Evolutionary conservation across 2,797 vertebrate species (phyloP).

Genomic region (Pipistrellus nathusii): DNA sequence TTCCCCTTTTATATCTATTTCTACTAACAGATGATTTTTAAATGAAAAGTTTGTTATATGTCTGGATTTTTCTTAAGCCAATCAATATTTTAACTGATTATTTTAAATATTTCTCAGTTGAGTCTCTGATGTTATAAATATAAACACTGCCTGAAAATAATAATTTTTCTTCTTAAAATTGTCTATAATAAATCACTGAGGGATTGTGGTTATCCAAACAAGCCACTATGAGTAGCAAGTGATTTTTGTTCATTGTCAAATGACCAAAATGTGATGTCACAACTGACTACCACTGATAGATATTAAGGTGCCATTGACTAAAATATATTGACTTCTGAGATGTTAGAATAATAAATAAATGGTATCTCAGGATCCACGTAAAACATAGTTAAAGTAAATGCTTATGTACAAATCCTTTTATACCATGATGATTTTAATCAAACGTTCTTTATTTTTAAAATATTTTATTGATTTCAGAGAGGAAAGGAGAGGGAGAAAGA

Average conservation of each 20-base stretch:
- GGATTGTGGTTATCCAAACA: neutral
- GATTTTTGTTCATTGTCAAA: neutral
- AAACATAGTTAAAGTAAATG: neutral
- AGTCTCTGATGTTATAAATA: neutral
- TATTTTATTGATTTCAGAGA: no score
- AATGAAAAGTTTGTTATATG: neutral
- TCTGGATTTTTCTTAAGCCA: neutral
- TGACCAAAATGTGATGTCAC: neutral
- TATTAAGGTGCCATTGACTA: neutral
- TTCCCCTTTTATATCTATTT: conserved; percentile 21
- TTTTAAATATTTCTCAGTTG: neutral
- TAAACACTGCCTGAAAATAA: neutral
- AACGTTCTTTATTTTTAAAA: neutral
- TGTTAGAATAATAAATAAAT: neutral
- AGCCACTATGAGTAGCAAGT: neutral
- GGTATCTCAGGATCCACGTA: neutral
- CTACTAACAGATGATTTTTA: neutral
- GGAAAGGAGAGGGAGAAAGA: no score
- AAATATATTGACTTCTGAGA: neutral
- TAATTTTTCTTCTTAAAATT: neutral
- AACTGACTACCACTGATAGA: neutral
- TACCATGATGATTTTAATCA: neutral
- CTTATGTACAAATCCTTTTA: neutral
- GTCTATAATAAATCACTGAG: neutral
- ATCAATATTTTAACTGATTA: neutral